These are phyloP conservation scores for Prosapia bicincta DNA, from an alignment of 2,888 invertebrate genomes.

Conservation along the genomic window DNA sequence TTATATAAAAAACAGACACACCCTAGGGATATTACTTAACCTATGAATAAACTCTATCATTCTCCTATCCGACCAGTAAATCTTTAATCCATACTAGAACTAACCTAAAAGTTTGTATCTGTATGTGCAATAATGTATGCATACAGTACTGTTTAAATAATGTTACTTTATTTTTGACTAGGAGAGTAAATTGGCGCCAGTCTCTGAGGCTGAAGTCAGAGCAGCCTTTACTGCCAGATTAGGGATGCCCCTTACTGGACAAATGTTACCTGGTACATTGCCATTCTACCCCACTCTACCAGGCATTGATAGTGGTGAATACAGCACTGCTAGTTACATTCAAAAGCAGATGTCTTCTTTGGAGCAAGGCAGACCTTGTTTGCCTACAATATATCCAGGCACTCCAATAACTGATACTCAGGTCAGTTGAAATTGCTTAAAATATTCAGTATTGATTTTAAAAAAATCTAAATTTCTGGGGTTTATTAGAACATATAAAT, in stretches of 20 bases:
- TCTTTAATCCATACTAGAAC: too few relatives aligned
- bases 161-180: constrained; percentile 35
- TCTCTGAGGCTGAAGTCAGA: constrained; percentile 76
- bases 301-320: constrained; percentile 43
- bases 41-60: too few relatives aligned
- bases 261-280: constrained; percentile 62
- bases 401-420: constrained; percentile 62
- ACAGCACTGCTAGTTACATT: constrained; percentile 48
- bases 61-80: too few relatives aligned
- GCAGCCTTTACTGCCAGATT: constrained; percentile 64
- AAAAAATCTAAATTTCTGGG: too few relatives aligned
- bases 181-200: constrained; percentile 54
- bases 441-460: too few relatives aligned
- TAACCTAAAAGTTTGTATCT: too few relatives aligned
- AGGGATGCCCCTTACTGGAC: constrained; percentile 63
- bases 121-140: too few relatives aligned
- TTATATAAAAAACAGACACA: too few relatives aligned
- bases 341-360: constrained; percentile 56
- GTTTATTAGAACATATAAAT: too few relatives aligned
- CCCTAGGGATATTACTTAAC: too few relatives aligned
- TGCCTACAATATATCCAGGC: constrained; percentile 45
- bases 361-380: constrained; percentile 46
- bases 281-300: constrained; percentile 69
- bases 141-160: too few relatives aligned
- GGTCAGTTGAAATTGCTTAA: constrained; percentile 45